phyloP scores from a whole-genome alignment of 2,113 vertebrate species.

The Psilopsiagon aymara region DNA sequence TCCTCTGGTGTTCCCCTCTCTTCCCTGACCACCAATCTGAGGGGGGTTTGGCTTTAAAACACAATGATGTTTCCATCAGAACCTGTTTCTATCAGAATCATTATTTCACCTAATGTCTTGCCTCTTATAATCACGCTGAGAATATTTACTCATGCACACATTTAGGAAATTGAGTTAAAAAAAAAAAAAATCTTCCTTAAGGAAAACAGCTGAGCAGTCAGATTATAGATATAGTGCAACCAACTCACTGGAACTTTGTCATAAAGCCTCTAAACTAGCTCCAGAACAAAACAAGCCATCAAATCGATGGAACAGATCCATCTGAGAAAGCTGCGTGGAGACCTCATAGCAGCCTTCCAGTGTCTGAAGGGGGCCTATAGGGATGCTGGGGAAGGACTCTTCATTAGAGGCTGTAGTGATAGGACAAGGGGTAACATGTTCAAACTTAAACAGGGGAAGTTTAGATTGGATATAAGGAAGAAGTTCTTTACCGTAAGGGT shows the following conservation, averaged over 20 bases:
- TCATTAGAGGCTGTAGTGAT: too few relatives aligned
- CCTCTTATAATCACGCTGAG: accelerated
- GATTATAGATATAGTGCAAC: not conserved
- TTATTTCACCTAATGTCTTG: not conserved
- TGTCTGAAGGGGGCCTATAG: too few relatives aligned
- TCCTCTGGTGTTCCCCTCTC: not conserved
- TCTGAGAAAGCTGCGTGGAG: too few relatives aligned
- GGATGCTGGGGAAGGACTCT: too few relatives aligned
- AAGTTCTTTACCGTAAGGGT: too few relatives aligned
- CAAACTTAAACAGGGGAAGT: too few relatives aligned
- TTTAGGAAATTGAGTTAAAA: not conserved
- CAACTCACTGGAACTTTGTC: not conserved
- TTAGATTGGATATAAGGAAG: too few relatives aligned
- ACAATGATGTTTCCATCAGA: not conserved
- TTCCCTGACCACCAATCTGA: accelerated
- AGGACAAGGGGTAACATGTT: too few relatives aligned
- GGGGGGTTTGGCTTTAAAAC: accelerated
- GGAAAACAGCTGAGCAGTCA: not conserved
- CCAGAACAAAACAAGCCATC: not conserved
- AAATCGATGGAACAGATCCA: not conserved
- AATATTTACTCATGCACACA: not conserved
- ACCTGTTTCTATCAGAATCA: not conserved
- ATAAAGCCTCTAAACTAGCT: not conserved
- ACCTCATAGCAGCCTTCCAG: too few relatives aligned
- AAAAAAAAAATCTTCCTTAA: not conserved